A percentile compares a stretch with the other conserved stretches of the same genome.
Conservation (phyloP, 1,140 invertebrate species). For the Laodelphax striatellus region DNA sequence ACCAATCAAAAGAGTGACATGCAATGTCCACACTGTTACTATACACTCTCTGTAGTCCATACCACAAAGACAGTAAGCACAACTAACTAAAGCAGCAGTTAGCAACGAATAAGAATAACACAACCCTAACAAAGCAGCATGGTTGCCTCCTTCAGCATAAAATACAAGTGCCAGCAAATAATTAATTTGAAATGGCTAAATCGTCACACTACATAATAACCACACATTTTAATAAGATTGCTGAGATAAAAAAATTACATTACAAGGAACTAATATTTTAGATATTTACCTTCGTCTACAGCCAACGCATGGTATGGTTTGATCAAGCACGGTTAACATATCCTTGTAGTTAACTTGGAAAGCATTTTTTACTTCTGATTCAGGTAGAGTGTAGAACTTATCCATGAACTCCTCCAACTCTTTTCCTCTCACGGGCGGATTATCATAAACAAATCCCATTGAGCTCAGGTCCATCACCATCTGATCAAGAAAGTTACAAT, state of each 20-base stretch:
- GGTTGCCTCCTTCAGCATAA: no score
- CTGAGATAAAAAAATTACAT: neutral
- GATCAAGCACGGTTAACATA: slow-evolving; percentile 69
- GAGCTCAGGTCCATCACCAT: slow-evolving; percentile 84
- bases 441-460: slow-evolving; percentile 67
- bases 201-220: no score
- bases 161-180: no score
- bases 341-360: slow-evolving; percentile 73
- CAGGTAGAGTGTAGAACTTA: slow-evolving; percentile 64
- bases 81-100: no score
- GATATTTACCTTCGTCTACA: slow-evolving; percentile 67
- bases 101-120: no score
- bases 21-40: no score
- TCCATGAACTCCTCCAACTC: slow-evolving; percentile 72
- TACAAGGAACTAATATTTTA: no score
- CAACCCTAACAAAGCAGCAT: no score
- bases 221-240: neutral
- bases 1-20: no score
- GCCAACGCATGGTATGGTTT: slow-evolving; percentile 84
- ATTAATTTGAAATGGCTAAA: no score
- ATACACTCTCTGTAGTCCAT: no score
- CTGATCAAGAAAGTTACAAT: slow-evolving; percentile 34
- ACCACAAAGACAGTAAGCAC: no score
- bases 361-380: slow-evolving; percentile 63
- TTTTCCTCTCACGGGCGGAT: slow-evolving; percentile 58